phyloP scores from a whole-genome alignment of 2,888 invertebrate genomes.

The Exocentrus adspersus region DNA sequence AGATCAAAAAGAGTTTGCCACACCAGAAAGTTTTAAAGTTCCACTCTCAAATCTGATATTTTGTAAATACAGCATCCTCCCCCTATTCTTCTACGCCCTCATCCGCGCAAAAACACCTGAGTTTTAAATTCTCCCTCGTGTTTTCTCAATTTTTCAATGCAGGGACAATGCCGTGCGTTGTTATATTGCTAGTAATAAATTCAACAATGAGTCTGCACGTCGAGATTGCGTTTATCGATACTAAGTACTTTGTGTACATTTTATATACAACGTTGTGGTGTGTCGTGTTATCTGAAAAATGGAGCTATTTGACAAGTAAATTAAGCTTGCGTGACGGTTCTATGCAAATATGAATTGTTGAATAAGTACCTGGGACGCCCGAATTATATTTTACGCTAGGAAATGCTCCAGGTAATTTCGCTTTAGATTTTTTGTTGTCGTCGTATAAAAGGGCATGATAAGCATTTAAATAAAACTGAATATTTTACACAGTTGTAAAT shows the following conservation, averaged over 20 bases:
- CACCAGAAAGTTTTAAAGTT: too few species aligned
- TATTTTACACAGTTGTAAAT: neutral
- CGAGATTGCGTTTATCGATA: constrained; percentile 18
- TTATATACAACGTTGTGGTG: constrained; percentile 18
- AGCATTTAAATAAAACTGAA: neutral
- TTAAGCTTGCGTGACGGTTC: constrained; percentile 24
- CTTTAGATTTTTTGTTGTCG: neutral
- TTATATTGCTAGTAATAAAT: constrained; percentile 8
- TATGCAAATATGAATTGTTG: constrained; percentile 22
- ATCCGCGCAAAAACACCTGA: too few species aligned
- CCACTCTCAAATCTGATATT: too few species aligned
- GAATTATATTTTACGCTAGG: constrained; percentile 11
- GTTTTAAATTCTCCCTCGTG: too few species aligned
- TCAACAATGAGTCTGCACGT: constrained; percentile 15
- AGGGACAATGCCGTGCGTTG: constrained; percentile 13
- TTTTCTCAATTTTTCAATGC: neutral
- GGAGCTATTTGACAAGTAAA: constrained; percentile 24
- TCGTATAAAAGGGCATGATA: neutral
- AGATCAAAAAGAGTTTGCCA: too few species aligned
- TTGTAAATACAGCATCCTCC: too few species aligned
- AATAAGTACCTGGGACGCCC: constrained; percentile 8
- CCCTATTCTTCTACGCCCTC: too few species aligned
- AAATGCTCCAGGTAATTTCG: constrained; percentile 5
- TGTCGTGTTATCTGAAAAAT: constrained; percentile 8
- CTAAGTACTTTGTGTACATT: constrained; percentile 19